Conservation (phyloP, 2,888 invertebrate species). For the Leucophenga montana region DNA sequence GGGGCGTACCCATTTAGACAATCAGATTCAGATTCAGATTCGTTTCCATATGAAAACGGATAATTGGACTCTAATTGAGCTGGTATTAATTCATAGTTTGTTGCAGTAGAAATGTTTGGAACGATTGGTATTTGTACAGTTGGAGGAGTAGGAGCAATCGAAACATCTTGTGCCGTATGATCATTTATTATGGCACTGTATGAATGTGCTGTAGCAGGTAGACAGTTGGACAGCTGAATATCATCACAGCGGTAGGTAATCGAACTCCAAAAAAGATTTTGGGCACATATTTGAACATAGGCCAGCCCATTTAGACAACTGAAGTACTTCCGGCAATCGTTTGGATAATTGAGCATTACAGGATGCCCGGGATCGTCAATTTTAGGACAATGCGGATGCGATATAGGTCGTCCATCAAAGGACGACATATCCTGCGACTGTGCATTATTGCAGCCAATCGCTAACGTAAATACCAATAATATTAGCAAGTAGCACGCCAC, state of each 20-base stretch:
- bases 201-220: not conserved
- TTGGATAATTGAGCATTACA: slow-evolving; percentile 52
- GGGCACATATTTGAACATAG: slow-evolving; percentile 53
- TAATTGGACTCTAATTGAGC: not conserved
- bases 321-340: slow-evolving; percentile 65
- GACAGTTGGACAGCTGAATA: slow-evolving; percentile 53
- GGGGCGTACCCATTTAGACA: slow-evolving; percentile 42
- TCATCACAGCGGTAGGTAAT: slow-evolving; percentile 62
- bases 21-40: not conserved
- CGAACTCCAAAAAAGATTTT: slow-evolving; percentile 59
- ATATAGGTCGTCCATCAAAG: slow-evolving; percentile 19
- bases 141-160: not conserved
- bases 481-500: slow-evolving; percentile 30
- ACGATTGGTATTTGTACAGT: not conserved
- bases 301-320: slow-evolving; percentile 57
- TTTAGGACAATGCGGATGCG: slow-evolving; percentile 47
- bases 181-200: too few species aligned
- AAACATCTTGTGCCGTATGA: not conserved
- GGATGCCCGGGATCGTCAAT: slow-evolving; percentile 58
- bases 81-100: not conserved
- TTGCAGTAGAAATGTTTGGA: slow-evolving; percentile 6
- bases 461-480: too few species aligned
- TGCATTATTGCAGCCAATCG: too few species aligned
- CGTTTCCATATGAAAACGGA: not conserved
- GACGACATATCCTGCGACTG: slow-evolving; percentile 8